A percentile compares a stretch with the other conserved stretches of the same genome.
phyloP scores from a whole-genome alignment of 2,797 vertebrate species.

The Phylloscopus collybita region DNA sequence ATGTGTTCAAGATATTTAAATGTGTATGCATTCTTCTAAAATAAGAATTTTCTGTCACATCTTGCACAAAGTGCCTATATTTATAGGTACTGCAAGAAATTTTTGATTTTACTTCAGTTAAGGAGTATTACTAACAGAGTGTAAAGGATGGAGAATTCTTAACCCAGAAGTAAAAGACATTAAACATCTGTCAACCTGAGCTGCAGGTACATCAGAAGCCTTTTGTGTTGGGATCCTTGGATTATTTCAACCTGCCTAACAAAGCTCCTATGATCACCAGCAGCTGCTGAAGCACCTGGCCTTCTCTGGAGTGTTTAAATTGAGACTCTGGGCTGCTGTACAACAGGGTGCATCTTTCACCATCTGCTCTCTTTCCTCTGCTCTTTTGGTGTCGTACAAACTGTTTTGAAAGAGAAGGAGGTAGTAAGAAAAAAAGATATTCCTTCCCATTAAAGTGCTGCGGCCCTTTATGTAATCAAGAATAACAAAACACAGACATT shows the following conservation, averaged over 20 bases:
- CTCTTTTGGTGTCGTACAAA: not conserved
- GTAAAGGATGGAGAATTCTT: not conserved
- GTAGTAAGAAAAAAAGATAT: not conserved
- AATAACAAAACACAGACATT: not conserved
- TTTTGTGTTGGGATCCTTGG: not conserved
- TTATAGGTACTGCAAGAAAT: not conserved
- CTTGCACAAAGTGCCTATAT: not conserved
- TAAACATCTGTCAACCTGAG: not conserved
- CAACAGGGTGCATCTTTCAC: not conserved
- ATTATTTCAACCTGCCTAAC: not conserved
- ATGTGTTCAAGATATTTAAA: not conserved
- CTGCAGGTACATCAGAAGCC: not conserved
- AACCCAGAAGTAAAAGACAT: not conserved
- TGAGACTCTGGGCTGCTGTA: not conserved
- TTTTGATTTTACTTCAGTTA: not conserved
- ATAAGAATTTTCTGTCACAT: not conserved
- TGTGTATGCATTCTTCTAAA: not conserved
- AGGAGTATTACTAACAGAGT: not conserved
- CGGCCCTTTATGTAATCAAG: not conserved
- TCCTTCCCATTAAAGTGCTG: not conserved
- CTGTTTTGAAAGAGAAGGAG: not conserved
- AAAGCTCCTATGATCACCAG: not conserved
- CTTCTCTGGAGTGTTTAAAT: not conserved
- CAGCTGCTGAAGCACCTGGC: not conserved
- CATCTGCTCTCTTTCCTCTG: not conserved